Base-by-base conservation (phyloP, 2,888 invertebrate species). In the Amaurobius ferox region DNA sequence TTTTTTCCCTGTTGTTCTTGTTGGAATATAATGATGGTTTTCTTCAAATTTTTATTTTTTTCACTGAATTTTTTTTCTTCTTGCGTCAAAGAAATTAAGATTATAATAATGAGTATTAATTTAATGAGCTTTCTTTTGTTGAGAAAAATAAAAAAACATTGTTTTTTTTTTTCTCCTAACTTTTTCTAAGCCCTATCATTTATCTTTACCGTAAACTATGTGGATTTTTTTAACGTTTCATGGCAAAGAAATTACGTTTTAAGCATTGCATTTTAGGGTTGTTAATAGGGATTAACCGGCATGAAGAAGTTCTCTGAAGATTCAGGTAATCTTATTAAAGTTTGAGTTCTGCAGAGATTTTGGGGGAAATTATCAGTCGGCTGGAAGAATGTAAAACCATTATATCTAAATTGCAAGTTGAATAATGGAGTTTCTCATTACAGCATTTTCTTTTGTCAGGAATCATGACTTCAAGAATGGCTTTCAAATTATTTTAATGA, bases 31-130 rank as follows among this genome's bases (percentile, higher is more conserved):
- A 83, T 72, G 83, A 72, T 77, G 77, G 77, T 68, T 28, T 81
- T 77, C 77, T 77, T 72, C 72, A 85, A 66, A 77, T 70, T 40
- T 23, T 66, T n/a, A 19, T 26, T 77, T 77, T 81, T 61, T 80
- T 62, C 61, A 39, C 3, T 32, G 29, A 23, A 39, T 62, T 70
- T 66, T 35, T 76, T 70, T 71, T 73, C 28, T 73, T 61, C 23
- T 30, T 71, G 39, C 71, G 77, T 85, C 77, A 85, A 85, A 85
- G 83, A 85, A 83, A 85, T 85, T 77, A 85, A 85, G 83, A 85
- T 85, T 72, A 72, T 78, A 85, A 85, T 85, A 85, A 85, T 85
- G 83, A 85, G 77, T 85, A 85, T 85, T 85, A 85, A 85, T 85
- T 85, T 85, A 85, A 85, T 85, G 83, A 85, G 83, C 83, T 85